phyloP scores from a whole-genome alignment of 2,888 invertebrate species.

The Lottia scabra region DNA sequence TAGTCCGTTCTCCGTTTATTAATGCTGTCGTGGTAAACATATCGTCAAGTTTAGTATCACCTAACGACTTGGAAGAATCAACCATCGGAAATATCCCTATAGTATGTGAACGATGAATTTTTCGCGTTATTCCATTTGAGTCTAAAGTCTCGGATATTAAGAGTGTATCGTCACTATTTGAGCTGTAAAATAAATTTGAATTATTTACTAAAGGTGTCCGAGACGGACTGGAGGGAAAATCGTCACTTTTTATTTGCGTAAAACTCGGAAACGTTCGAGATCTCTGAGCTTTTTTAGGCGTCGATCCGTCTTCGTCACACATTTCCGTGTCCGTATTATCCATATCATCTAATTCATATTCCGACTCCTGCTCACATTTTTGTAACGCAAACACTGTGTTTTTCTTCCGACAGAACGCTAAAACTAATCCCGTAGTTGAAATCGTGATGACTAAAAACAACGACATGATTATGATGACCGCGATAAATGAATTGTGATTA shows the following conservation, averaged over 20 bases:
- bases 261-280: conserved; percentile 37
- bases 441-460: conserved; percentile 61
- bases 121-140: not conserved
- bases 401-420: conserved; percentile 64
- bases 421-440: conserved; percentile 51
- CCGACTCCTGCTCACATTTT: conserved; percentile 54
- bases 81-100: not conserved
- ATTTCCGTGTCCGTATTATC: conserved; percentile 50
- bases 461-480: conserved; percentile 53
- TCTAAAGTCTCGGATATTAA: not conserved
- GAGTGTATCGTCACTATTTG: conserved; percentile 10
- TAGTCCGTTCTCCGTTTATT: not conserved
- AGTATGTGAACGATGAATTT: not conserved
- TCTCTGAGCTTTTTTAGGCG: conserved; percentile 9
- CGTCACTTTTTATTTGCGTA: not conserved
- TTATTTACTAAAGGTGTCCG: not conserved
- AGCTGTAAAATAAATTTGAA: not conserved
- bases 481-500: conserved; percentile 35
- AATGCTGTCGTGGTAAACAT: not conserved
- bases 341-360: conserved; percentile 60
- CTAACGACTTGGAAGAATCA: not conserved
- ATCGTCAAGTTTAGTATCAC: not conserved
- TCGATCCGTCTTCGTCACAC: conserved; percentile 31
- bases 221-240: conserved; percentile 5
- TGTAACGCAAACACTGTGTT: conserved; percentile 63